Percentiles rank a stretch among this genome's conserved stretches.
Evolutionary conservation across 1,140 invertebrate species (phyloP).

Genomic region (Drosophila melanica): DNA sequence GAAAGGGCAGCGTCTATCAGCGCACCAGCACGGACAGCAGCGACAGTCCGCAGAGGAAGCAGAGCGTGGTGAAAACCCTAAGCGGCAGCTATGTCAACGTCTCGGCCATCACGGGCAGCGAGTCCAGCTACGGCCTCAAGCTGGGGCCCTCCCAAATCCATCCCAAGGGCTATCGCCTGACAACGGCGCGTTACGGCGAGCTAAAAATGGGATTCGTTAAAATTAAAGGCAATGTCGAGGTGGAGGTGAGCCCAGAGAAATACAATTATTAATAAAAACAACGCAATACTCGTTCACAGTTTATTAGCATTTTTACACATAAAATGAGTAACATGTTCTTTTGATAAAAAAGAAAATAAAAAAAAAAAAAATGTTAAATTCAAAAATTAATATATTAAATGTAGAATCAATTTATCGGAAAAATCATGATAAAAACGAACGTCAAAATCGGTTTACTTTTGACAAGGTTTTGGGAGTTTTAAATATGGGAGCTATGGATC

Average conservation of each 20-base stretch:
- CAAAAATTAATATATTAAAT: no score
- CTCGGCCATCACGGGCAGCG: slow-evolving; percentile 64
- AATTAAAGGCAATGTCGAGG: slow-evolving; percentile 95
- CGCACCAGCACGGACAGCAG: slow-evolving; percentile 47
- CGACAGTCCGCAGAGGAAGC: slow-evolving; percentile 68
- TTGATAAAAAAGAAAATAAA: no score
- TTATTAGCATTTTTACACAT: no score
- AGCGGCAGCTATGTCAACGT: slow-evolving; percentile 66
- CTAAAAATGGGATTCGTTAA: slow-evolving; percentile 94
- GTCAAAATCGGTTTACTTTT: no score
- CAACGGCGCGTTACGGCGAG: slow-evolving; percentile 89
- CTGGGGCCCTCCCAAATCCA: slow-evolving; percentile 91
- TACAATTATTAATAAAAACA: no score
- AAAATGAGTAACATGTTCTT: no score
- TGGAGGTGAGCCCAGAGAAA: slow-evolving; percentile 88
- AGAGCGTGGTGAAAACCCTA: slow-evolving; percentile 68
- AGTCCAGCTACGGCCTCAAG: slow-evolving; percentile 84
- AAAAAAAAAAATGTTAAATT: no score
- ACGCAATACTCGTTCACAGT: no score
- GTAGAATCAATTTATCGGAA: no score
- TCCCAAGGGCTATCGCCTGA: slow-evolving; percentile 88
- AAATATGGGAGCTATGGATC: no score
- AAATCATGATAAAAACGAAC: no score
- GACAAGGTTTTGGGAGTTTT: no score
- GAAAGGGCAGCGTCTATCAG: slow-evolving; percentile 76